These are phyloP conservation scores for Ephialtes manifestator DNA, from an alignment of 2,888 invertebrate species.

Conservation along the genomic window DNA sequence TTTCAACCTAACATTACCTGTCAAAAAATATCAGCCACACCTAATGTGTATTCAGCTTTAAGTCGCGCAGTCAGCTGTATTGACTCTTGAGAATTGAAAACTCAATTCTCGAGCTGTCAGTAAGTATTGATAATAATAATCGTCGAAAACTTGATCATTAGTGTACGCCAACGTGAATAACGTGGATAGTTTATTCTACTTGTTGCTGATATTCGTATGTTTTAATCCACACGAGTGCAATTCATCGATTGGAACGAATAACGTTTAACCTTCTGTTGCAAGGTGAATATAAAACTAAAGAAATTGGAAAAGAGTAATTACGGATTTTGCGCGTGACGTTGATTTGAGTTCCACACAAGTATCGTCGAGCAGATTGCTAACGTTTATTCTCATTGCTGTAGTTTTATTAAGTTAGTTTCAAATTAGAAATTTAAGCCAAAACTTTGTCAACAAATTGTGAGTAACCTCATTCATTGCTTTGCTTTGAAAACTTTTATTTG, in stretches of 20 bases:
- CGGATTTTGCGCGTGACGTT: conserved; percentile 8
- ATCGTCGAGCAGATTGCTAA: not conserved
- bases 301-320: conserved; percentile 14
- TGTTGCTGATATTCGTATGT: conserved; percentile 14
- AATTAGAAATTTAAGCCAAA: not conserved
- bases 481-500: no score
- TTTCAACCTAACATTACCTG: not conserved
- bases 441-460: not conserved
- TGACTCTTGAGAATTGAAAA: conserved; percentile 21
- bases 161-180: not conserved
- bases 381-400: not conserved
- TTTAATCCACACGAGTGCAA: not conserved
- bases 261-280: conserved; percentile 10
- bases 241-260: conserved; percentile 4
- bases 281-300: conserved; percentile 25
- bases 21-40: not conserved
- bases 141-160: not conserved
- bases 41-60: conserved; percentile 20
- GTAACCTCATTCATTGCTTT: not conserved
- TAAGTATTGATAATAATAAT: not conserved
- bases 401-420: not conserved
- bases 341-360: not conserved
- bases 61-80: conserved; percentile 33
- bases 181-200: not conserved
- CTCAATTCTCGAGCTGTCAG: conserved; percentile 25